Conservation (phyloP, 2,113 vertebrate species). For the Nothoprocta perdicaria region DNA sequence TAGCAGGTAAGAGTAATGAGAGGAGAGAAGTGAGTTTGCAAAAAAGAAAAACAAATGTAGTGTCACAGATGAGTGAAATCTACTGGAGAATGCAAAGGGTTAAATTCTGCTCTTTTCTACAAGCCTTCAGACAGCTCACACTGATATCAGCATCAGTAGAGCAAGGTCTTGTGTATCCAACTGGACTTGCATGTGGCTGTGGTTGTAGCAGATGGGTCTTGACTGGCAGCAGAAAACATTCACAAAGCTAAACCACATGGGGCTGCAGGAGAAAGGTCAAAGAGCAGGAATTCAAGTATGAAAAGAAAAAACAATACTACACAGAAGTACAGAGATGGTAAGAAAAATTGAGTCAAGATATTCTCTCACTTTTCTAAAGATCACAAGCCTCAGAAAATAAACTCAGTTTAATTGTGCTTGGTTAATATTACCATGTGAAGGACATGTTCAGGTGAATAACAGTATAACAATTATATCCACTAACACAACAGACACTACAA, state of each 20-base stretch:
- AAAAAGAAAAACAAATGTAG: neutral
- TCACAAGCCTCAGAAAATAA: neutral
- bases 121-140: neutral
- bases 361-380: neutral
- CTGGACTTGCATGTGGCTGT: fast-evolving
- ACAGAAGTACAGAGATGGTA: neutral
- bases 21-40: neutral
- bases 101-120: neutral
- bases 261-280: neutral
- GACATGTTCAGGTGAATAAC: neutral
- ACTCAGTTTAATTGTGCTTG: neutral
- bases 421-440: neutral
- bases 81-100: neutral
- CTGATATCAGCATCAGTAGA: neutral
- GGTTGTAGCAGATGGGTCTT: neutral
- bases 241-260: neutral
- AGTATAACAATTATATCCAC: neutral
- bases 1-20: neutral
- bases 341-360: neutral
- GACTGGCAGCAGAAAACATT: conserved; percentile 33
- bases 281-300: conserved; percentile 28
- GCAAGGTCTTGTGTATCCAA: fast-evolving
- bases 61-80: neutral
- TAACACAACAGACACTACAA: neutral
- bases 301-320: neutral